A percentile compares a stretch with the other conserved stretches of the same genome.
Evolutionary conservation across 2,888 invertebrate species (phyloP).

Genomic region (Leptopterna dolabrata): DNA sequence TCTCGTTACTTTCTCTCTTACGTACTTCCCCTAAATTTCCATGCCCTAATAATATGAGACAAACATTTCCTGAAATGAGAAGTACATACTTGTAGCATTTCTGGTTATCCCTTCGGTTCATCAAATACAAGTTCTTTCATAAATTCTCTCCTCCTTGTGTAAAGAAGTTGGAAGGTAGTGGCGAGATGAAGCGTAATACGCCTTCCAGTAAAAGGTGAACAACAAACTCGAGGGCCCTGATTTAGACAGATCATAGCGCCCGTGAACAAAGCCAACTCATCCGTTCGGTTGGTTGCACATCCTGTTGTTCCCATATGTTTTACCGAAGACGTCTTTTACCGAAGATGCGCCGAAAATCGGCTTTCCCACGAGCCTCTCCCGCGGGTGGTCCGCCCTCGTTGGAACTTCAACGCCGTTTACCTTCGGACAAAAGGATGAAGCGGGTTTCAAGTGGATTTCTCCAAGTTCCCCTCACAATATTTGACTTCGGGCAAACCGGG

Average conservation of each 20-base stretch:
- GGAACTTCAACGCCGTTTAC: constrained; percentile 1
- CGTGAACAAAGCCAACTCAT: not conserved
- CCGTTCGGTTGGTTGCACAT: not conserved
- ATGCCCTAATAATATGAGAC: too few relatives aligned
- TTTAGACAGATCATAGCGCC: not conserved
- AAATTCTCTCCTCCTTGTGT: not conserved
- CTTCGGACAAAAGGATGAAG: not conserved
- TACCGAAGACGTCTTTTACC: not conserved
- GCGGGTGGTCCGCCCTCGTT: not conserved
- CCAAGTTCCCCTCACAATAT: not conserved
- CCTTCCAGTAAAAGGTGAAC: not conserved
- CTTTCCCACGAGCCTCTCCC: not conserved
- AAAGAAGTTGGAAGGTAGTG: not conserved
- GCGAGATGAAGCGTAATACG: not conserved
- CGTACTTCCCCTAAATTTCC: too few relatives aligned
- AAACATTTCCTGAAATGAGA: too few relatives aligned
- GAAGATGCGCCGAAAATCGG: not conserved
- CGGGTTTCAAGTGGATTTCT: not conserved
- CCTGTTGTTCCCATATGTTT: not conserved
- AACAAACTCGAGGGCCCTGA: not conserved
- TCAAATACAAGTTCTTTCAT: too few relatives aligned
- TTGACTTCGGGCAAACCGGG: not conserved
- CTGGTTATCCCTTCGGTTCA: too few relatives aligned
- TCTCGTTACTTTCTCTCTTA: too few relatives aligned
- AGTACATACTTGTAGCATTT: too few relatives aligned